Evolutionary conservation across 2,797 vertebrate genomes (phyloP).

Genomic region (Hirundo rustica): DNA sequence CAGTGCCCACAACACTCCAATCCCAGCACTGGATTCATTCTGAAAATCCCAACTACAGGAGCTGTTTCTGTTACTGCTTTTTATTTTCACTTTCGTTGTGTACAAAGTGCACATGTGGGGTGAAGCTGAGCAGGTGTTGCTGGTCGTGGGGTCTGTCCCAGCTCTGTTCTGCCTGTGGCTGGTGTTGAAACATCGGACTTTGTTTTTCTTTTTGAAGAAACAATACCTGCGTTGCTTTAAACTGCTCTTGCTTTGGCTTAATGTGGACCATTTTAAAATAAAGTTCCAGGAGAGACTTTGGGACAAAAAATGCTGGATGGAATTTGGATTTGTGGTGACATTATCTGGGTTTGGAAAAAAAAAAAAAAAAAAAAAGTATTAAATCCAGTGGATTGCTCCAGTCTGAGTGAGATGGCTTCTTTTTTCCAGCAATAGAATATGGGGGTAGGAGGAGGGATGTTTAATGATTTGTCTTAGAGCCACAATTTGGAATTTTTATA

Average conservation of each 20-base stretch:
- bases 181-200: neutral
- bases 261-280: neutral
- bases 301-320: neutral
- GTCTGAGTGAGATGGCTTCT: neutral
- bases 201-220: neutral
- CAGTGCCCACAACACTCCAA: neutral
- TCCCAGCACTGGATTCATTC: neutral
- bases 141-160: neutral
- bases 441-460: neutral
- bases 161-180: neutral
- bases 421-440: neutral
- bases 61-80: neutral
- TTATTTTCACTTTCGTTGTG: neutral
- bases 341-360: neutral
- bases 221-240: neutral
- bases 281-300: neutral
- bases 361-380: neutral
- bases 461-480: neutral
- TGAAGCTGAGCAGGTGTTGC: neutral
- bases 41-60: neutral
- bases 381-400: conserved; percentile 29
- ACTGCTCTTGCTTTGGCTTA: conserved; percentile 21
- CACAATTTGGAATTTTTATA: neutral
- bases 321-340: neutral
- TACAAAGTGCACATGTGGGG: neutral